A percentile compares a stretch with the other conserved stretches of the same genome.
Conservation (phyloP, 1,140 invertebrate species). For the Acromyrmex heyeri region DNA sequence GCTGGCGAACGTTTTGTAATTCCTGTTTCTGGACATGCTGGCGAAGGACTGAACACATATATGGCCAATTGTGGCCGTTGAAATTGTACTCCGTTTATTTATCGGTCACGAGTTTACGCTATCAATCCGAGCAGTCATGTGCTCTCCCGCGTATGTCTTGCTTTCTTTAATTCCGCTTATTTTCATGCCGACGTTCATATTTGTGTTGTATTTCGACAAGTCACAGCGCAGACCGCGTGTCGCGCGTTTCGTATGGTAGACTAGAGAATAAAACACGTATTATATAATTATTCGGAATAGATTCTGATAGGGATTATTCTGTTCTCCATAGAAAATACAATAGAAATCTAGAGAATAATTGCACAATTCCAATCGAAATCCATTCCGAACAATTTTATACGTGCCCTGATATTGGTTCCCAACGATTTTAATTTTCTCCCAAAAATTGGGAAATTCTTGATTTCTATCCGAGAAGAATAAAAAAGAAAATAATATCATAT, state of each 20-base stretch:
- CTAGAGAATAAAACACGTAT: not conserved
- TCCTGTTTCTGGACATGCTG: constrained; percentile 76
- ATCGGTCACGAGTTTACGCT: constrained; percentile 78
- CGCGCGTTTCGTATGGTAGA: not conserved
- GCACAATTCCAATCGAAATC: too few species aligned
- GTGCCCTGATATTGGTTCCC: not conserved
- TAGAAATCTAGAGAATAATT: too few species aligned
- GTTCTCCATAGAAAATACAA: too few species aligned
- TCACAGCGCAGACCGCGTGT: constrained; percentile 9
- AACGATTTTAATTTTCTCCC: not conserved
- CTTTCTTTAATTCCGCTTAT: constrained; percentile 70
- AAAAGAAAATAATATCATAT: too few species aligned
- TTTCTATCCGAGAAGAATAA: too few species aligned
- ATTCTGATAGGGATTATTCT: too few species aligned
- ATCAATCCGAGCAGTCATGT: constrained; percentile 77
- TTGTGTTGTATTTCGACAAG: constrained; percentile 6
- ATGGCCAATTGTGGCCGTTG: constrained; percentile 61
- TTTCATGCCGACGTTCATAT: constrained; percentile 32
- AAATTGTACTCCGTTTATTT: constrained; percentile 69
- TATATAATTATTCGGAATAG: too few species aligned
- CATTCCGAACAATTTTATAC: too few species aligned
- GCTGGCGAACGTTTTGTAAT: constrained; percentile 78
- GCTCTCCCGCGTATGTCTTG: constrained; percentile 65
- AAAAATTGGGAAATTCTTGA: not conserved
- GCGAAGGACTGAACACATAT: constrained; percentile 73